Evolutionary conservation across 2,888 invertebrate species (phyloP), one percentile per base, ranked within the genome.

Genomic region (Strigamia crassipes): DNA sequence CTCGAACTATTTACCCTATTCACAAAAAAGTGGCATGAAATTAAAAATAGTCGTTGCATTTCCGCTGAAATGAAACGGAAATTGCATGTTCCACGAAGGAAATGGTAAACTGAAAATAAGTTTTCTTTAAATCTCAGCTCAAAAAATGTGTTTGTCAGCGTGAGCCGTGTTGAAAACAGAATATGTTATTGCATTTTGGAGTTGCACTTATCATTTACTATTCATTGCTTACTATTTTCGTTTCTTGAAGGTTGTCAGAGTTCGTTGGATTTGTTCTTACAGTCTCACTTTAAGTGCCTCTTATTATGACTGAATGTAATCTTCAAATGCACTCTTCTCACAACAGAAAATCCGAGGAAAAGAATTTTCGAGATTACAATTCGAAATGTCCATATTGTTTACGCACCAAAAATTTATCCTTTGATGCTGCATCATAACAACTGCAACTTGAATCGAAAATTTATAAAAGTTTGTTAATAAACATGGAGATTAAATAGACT

Each of bases 231-330:
- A 23, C 61, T 66, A 21, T 23, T 66, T 46, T 21, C 61, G 23
- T 21, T 21, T 31, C 73, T 73, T 27, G 31, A 31, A 31, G 31
- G 27, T 73, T 73, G 73, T 73, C 73, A 27, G 73, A 73, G 27
- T 73, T 73, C 31, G 73, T 31, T 3, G 31, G 73, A 73, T 73
- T 73, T 73, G 73, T 73, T 73, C 73, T 73, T 73, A 4, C 10
- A 31, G 13, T 10, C 73, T 73, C 73, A 73, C 73, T 31, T 66
- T 73, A 31, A 73, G 73, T 27, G 73, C 73, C 73, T 31, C 73
- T 73, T 73, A 27, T 73, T 73, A 73, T 73, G 73, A 73, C 27
- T 73, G 73, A 73, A 73, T 73, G 31, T 73, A 73, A 73, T 73
- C 73, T 73, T 73, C 73, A 73, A 73, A 73, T 73, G 73, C 73